Evolutionary conservation across 2,113 vertebrate genomes (phyloP).

Genomic region (Leptosomus discolor): DNA sequence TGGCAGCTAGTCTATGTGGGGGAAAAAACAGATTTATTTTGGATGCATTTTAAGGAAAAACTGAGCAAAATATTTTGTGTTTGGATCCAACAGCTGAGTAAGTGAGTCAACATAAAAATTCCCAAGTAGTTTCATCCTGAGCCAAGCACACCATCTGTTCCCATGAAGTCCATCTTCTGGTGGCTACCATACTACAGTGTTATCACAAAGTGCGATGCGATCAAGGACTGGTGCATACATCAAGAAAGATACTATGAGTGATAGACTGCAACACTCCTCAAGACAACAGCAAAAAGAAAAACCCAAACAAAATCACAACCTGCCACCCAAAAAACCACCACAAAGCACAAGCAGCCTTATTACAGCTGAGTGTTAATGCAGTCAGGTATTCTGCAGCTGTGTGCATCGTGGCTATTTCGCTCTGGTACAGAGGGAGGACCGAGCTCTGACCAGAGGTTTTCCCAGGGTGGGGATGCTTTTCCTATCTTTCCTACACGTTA

Average conservation of each 20-base stretch:
- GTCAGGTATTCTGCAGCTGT: not conserved
- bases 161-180: not conserved
- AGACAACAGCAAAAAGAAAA: not conserved
- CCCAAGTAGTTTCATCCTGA: not conserved
- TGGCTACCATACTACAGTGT: accelerated
- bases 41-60: not conserved
- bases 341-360: not conserved
- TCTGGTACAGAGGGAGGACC: not conserved
- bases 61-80: not conserved
- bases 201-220: not conserved
- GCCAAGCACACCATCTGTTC: slow-evolving; percentile 40
- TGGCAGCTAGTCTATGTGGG: not conserved
- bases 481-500: not conserved
- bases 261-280: not conserved
- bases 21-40: not conserved
- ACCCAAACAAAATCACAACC: not conserved
- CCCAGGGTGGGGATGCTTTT: not conserved
- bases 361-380: too few species aligned
- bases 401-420: not conserved
- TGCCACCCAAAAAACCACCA: not conserved
- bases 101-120: not conserved
- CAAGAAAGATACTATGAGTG: not conserved
- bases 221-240: not conserved
- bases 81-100: not conserved
- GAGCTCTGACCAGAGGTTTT: not conserved